A percentile compares a stretch with the other conserved stretches of the same genome.
phyloP scores from a whole-genome alignment of 2,113 vertebrate species.

The Pardalotus punctatus region DNA sequence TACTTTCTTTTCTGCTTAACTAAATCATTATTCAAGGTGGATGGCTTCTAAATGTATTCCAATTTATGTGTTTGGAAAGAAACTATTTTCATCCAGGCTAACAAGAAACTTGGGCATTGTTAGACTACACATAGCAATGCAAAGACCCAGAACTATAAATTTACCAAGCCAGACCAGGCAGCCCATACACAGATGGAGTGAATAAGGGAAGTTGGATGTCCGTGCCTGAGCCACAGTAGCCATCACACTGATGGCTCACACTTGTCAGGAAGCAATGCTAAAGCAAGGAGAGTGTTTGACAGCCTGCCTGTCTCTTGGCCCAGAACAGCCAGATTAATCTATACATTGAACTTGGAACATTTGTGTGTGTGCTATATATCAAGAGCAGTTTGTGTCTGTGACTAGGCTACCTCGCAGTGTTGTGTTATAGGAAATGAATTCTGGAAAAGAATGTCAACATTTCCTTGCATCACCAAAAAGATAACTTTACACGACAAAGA shows the following conservation, averaged over 20 bases:
- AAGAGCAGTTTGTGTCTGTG: background rate
- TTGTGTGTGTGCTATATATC: background rate
- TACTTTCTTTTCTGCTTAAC: background rate
- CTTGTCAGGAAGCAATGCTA: background rate
- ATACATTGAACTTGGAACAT: background rate
- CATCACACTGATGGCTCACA: background rate
- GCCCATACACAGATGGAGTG: background rate
- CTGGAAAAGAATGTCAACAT: background rate
- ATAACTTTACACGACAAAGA: background rate
- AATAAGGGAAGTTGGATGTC: background rate
- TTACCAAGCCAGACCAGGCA: background rate
- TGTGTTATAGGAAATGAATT: background rate
- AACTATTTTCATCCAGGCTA: background rate
- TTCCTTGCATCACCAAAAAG: background rate
- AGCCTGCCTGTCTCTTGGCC: background rate
- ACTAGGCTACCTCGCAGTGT: background rate
- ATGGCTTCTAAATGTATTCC: background rate
- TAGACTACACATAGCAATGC: background rate
- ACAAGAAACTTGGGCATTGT: background rate
- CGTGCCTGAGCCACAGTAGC: background rate
- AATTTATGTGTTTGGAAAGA: background rate
- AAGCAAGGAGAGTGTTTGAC: background rate
- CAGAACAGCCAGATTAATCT: background rate
- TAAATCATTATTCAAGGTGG: background rate
- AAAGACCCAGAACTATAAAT: background rate